phyloP scores from a whole-genome alignment of 1,140 invertebrate genomes.

The Heliconius himera region DNA sequence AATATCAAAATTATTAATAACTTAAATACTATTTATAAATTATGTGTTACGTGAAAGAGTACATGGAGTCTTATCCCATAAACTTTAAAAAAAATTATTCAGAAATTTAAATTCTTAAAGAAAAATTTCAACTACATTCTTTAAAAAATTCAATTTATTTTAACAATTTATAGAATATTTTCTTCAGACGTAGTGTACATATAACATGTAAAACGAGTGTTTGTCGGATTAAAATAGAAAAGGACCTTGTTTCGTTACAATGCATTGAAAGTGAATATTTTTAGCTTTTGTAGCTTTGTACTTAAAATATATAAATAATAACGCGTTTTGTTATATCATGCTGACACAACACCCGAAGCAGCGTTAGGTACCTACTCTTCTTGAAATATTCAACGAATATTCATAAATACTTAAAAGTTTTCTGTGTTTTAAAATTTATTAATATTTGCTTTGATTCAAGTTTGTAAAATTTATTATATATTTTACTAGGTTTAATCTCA shows the following conservation, averaged over 20 bases:
- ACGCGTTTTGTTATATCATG: neutral
- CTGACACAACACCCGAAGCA: neutral
- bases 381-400: neutral
- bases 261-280: neutral
- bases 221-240: slow-evolving; percentile 4
- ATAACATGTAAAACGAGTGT: slow-evolving; percentile 8
- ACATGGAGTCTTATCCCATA: neutral
- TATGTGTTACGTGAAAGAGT: too few species aligned
- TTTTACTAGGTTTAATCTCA: too few species aligned
- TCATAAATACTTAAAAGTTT: too few species aligned
- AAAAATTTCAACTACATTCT: neutral
- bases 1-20: too few species aligned
- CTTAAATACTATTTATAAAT: too few species aligned
- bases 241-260: neutral
- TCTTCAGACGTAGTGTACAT: neutral
- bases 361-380: neutral
- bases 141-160: neutral
- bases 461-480: too few species aligned
- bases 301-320: neutral
- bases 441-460: too few species aligned
- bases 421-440: too few species aligned
- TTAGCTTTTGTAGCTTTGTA: slow-evolving; percentile 3
- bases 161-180: neutral
- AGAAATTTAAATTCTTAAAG: neutral
- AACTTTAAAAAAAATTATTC: neutral